These are phyloP conservation scores for Drosophila hydei DNA, from an alignment of 1,140 invertebrate species.

Conservation along the genomic window DNA sequence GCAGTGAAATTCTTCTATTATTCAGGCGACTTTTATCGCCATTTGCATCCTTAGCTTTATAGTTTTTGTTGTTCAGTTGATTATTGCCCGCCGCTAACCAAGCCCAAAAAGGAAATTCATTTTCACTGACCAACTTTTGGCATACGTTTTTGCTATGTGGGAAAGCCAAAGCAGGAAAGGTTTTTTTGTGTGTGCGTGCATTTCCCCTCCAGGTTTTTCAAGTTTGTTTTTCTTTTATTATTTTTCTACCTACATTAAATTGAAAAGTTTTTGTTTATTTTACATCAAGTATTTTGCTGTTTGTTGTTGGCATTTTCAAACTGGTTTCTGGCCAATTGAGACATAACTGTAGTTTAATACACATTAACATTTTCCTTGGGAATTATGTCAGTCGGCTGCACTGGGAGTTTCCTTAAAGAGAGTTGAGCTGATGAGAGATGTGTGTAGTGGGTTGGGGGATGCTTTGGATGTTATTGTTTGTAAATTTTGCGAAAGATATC, in stretches of 20 bases:
- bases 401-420: constrained; percentile 37
- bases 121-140: constrained; percentile 60
- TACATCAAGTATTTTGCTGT: constrained; percentile 26
- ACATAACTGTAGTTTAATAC: constrained; percentile 70
- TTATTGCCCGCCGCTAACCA: constrained; percentile 20
- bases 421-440: background rate
- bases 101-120: constrained; percentile 66
- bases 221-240: constrained; percentile 40
- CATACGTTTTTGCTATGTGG: constrained; percentile 17
- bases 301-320: constrained; percentile 32
- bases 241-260: constrained; percentile 40
- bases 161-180: constrained; percentile 69
- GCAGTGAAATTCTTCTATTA: constrained; percentile 33
- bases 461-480: constrained; percentile 48
- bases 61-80: constrained; percentile 12
- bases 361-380: constrained; percentile 72
- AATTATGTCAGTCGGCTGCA: constrained; percentile 70
- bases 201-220: constrained; percentile 38
- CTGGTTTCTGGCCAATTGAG: constrained; percentile 66
- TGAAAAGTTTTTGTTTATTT: constrained; percentile 20
- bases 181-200: constrained; percentile 18
- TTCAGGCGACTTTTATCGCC: constrained; percentile 37
- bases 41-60: constrained; percentile 35
- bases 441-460: constrained; percentile 2
- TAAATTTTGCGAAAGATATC: constrained; percentile 31